Conservation (phyloP, 2,797 vertebrate genomes). For the Pseudomugil gertrudae region DNA sequence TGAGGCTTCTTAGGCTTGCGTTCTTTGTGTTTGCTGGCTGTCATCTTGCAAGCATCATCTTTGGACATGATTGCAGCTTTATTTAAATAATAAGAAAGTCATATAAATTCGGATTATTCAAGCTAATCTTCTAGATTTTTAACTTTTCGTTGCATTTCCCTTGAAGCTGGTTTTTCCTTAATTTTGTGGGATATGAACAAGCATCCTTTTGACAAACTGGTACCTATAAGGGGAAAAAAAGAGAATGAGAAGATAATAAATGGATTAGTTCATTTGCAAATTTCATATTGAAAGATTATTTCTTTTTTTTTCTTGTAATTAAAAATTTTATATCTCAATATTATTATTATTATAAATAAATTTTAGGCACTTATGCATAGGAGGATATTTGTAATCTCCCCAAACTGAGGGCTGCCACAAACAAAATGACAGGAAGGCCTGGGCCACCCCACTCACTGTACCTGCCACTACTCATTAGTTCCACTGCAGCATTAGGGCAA, state of each 20-base stretch:
- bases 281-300: not conserved
- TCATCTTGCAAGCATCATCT: constrained; percentile 86
- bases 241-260: constrained; percentile 12
- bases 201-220: constrained; percentile 37
- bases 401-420: constrained; percentile 62
- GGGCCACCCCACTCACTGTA: constrained; percentile 66
- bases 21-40: constrained; percentile 89
- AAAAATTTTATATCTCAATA: too few species aligned
- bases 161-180: constrained; percentile 21
- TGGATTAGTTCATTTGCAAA: constrained; percentile 8
- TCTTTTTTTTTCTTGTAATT: not conserved
- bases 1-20: constrained; percentile 98
- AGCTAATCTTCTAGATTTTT: not conserved
- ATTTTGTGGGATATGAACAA: constrained; percentile 4
- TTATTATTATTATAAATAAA: too few species aligned
- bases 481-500: constrained; percentile 82
- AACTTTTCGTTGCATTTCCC: constrained; percentile 41
- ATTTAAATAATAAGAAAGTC: not conserved
- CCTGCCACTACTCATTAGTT: constrained; percentile 92
- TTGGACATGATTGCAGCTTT: constrained; percentile 87
- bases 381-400: constrained; percentile 53
- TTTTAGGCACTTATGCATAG: constrained; percentile 47
- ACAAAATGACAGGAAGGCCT: constrained; percentile 70
- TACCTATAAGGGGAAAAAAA: constrained; percentile 56
- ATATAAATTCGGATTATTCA: constrained; percentile 15